A percentile compares a stretch with the other conserved stretches of the same genome.
Conservation (phyloP, 2,113 vertebrate species). For the Cephalopterus ornatus region DNA sequence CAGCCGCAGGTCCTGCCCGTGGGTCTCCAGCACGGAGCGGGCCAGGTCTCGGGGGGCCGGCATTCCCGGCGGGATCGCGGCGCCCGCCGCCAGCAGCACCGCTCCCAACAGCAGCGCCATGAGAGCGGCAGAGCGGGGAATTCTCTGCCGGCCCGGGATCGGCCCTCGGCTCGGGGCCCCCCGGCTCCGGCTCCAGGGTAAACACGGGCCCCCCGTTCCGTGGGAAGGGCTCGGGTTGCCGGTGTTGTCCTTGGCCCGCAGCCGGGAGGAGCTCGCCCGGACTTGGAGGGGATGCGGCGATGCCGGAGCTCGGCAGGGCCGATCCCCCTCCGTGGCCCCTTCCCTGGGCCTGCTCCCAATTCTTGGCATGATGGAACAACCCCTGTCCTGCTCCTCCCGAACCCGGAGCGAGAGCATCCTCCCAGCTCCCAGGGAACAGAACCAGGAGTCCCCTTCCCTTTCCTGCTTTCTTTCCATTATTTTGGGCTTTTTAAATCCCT, state of each 20-base stretch:
- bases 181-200: neutral
- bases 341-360: neutral
- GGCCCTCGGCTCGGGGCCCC: neutral
- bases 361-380: fast-evolving
- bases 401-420: neutral
- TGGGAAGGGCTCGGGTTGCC: neutral
- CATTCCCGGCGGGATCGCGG: neutral
- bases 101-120: neutral
- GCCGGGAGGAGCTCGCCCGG: neutral
- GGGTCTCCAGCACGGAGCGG: neutral
- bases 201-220: neutral
- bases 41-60: neutral
- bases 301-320: neutral
- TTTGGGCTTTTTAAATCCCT: fast-evolving
- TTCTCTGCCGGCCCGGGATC: no score
- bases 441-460: neutral
- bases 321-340: neutral
- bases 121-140: neutral
- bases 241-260: neutral
- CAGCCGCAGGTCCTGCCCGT: slow-evolving; percentile 39
- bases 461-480: fast-evolving
- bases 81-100: neutral
- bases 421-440: fast-evolving
- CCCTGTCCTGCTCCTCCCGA: neutral
- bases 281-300: neutral